These are phyloP conservation scores for Rhynchotus rufescens DNA, from an alignment of 2,797 vertebrate species.

Conservation along the genomic window DNA sequence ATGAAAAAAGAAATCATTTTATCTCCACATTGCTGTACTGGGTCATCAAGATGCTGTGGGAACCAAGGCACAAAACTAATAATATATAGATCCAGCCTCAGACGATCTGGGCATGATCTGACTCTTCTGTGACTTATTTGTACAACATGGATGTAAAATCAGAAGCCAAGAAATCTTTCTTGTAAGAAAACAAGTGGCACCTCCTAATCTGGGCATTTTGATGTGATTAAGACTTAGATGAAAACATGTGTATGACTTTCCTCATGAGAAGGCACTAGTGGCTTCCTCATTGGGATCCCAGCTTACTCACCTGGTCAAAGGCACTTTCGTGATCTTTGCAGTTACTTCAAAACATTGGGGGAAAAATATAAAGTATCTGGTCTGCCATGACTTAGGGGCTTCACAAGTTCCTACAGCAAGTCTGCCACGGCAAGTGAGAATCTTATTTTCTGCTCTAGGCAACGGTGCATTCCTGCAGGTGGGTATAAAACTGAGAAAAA, in stretches of 20 bases:
- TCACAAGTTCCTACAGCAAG: not conserved
- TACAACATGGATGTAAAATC: not conserved
- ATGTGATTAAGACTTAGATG: not conserved
- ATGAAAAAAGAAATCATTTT: not conserved
- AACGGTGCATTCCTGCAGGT: not conserved
- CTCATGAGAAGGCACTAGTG: not conserved
- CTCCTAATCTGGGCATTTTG: not conserved
- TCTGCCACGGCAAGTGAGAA: not conserved
- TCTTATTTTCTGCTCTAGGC: not conserved
- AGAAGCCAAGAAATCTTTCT: not conserved
- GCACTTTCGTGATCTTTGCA: not conserved
- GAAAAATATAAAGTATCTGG: not conserved
- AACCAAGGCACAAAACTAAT: not conserved
- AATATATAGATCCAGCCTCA: not conserved
- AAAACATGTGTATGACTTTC: not conserved
- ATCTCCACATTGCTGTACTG: not conserved
- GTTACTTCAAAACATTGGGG: too few relatives aligned
- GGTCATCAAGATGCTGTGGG: not conserved
- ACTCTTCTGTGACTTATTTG: not conserved
- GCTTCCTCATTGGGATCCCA: not conserved
- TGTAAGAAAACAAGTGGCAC: not conserved
- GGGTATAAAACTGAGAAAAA: rapidly evolving
- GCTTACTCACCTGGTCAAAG: too few relatives aligned
- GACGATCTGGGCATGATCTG: not conserved
- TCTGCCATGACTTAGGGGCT: not conserved